Conservation (phyloP, 37 sponge, comb jelly and placozoan species). For the Corticium candelabrum region DNA sequence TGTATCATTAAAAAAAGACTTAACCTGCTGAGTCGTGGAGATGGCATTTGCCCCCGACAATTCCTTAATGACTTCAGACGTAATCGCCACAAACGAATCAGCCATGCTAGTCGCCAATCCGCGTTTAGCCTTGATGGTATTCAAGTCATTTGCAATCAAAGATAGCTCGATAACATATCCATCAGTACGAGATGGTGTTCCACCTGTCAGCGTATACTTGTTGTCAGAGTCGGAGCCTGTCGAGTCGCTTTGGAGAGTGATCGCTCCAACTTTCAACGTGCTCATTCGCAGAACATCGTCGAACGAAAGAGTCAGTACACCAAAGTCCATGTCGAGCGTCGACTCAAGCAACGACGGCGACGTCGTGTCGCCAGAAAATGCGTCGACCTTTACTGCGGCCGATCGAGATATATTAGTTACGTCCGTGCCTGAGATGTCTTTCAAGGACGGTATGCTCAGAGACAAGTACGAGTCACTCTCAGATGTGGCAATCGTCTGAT, state of each 20-base stretch:
- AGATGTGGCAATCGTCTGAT: slow-evolving; percentile 52
- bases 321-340: slow-evolving; percentile 51
- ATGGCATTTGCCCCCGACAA: slow-evolving; percentile 28
- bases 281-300: slow-evolving; percentile 54
- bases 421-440: slow-evolving; percentile 50
- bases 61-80: slow-evolving; percentile 41
- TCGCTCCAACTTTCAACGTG: slow-evolving; percentile 25
- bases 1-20: slow-evolving; percentile 36
- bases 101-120: slow-evolving; percentile 39
- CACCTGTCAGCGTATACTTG: slow-evolving; percentile 42
- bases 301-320: slow-evolving; percentile 47
- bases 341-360: slow-evolving; percentile 38
- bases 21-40: slow-evolving; percentile 27
- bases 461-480: slow-evolving; percentile 51
- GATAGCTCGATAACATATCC: slow-evolving; percentile 62
- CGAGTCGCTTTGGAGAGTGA: slow-evolving; percentile 41
- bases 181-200: slow-evolving; percentile 29
- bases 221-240: slow-evolving; percentile 11
- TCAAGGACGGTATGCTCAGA: slow-evolving; percentile 22
- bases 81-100: slow-evolving; percentile 62
- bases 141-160: slow-evolving; percentile 38
- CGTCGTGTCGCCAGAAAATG: slow-evolving; percentile 17
- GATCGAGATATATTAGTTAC: not conserved
- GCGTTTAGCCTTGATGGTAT: slow-evolving; percentile 41
- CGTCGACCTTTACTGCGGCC: not conserved